These are phyloP conservation scores for Lacanobia oleracea DNA, from an alignment of 2,888 invertebrate species.

Conservation along the genomic window DNA sequence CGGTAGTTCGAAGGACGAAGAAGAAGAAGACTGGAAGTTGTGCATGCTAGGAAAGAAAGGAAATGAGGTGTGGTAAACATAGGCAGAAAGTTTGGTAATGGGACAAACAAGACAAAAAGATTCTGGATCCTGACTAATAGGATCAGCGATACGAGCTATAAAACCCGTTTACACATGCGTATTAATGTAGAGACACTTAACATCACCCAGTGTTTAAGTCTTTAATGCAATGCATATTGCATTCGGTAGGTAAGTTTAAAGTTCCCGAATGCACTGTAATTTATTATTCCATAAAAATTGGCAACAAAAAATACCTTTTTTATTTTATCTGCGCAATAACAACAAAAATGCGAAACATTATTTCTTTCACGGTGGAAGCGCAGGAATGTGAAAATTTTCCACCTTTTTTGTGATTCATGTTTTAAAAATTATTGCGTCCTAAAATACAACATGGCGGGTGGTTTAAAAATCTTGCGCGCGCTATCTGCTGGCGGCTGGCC, in stretches of 20 bases:
- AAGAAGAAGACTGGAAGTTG: too few species aligned
- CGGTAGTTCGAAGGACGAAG: too few species aligned
- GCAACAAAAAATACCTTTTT: conserved; percentile 53
- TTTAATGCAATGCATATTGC: neutral
- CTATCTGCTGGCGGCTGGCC: conserved; percentile 86
- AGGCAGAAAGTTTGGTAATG: neutral
- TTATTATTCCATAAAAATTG: conserved; percentile 52
- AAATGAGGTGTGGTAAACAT: neutral
- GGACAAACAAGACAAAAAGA: neutral
- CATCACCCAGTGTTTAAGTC: neutral
- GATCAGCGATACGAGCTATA: too few species aligned
- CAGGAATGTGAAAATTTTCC: conserved; percentile 72
- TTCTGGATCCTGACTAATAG: neutral
- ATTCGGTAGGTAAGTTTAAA: conserved; percentile 19
- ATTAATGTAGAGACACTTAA: too few species aligned
- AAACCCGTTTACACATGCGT: too few species aligned
- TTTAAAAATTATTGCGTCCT: conserved; percentile 85
- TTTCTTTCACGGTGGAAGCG: conserved; percentile 64
- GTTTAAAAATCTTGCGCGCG: conserved; percentile 85
- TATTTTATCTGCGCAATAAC: conserved; percentile 49
- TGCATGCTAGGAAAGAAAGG: neutral
- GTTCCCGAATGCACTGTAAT: conserved; percentile 38
- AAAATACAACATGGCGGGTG: conserved; percentile 82
- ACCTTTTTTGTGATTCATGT: conserved; percentile 84
- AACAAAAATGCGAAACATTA: conserved; percentile 62